These are phyloP conservation scores for Apantesis nais DNA, from an alignment of 2,888 invertebrate species.

Conservation along the genomic window DNA sequence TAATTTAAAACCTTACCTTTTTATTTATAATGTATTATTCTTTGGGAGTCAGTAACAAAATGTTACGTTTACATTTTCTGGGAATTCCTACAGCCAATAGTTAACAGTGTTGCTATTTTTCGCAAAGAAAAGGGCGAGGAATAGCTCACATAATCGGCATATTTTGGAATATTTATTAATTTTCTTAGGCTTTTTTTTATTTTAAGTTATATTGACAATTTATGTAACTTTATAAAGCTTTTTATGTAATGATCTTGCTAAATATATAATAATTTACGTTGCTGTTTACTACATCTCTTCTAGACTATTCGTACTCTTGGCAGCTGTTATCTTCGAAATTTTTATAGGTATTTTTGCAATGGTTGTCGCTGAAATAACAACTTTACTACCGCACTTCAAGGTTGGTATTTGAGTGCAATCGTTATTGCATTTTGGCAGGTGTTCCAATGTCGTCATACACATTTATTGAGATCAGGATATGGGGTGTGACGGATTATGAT, in stretches of 20 bases:
- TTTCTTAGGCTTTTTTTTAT: not conserved
- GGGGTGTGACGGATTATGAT: not conserved
- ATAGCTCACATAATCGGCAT: not conserved
- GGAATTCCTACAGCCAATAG: not conserved
- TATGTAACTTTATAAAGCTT: not conserved
- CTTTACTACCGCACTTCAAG: not conserved
- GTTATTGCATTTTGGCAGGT: slow-evolving; percentile 7
- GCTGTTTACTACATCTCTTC: not conserved
- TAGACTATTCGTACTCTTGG: not conserved
- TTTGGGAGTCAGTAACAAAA: not conserved
- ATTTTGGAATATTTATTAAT: not conserved
- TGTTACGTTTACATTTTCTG: not conserved
- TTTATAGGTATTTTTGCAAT: not conserved
- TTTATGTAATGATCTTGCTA: not conserved
- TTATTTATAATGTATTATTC: no score
- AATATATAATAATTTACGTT: not conserved
- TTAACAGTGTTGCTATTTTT: not conserved
- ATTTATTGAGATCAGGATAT: not conserved
- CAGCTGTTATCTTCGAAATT: slow-evolving; percentile 7
- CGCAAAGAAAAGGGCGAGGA: not conserved
- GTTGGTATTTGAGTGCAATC: slow-evolving; percentile 1
- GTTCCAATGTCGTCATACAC: not conserved
- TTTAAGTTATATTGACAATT: not conserved
- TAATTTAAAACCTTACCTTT: no score
- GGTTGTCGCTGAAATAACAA: not conserved